A percentile compares a stretch with the other conserved stretches of the same genome.
Evolutionary conservation across 2,888 invertebrate species (phyloP).

Genomic region (Cancer borealis): DNA sequence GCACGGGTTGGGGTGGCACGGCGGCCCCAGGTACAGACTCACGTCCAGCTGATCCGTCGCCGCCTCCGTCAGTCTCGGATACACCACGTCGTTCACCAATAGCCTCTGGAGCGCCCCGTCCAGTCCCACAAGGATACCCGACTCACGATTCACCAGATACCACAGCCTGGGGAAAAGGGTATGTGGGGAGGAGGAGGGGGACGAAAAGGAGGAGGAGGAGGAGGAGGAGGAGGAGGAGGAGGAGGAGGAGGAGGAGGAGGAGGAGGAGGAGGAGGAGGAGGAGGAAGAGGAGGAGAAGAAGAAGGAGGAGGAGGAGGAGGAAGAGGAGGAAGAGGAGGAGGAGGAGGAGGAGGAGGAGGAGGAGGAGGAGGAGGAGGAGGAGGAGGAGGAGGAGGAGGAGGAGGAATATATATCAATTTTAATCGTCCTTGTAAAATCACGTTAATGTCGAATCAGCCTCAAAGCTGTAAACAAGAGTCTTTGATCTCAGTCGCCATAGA

Average conservation of each 20-base stretch:
- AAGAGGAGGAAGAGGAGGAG: no score
- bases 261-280: no score
- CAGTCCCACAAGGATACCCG: constrained; percentile 74
- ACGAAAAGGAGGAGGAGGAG: not conserved
- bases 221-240: not conserved
- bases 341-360: no score
- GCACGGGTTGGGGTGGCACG: constrained; percentile 82
- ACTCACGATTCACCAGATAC: constrained; percentile 71
- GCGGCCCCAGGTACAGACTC: constrained; percentile 82
- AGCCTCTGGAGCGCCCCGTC: constrained; percentile 91
- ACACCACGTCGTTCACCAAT: constrained; percentile 87
- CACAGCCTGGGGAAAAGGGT: constrained; percentile 50
- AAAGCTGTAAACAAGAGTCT: no score
- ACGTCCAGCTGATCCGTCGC: constrained; percentile 80
- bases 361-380: no score
- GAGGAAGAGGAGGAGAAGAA: no score
- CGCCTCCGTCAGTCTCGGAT: constrained; percentile 80
- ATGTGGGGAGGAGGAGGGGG: not conserved
- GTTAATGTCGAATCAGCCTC: no score
- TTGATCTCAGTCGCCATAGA: no score
- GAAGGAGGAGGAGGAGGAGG: no score
- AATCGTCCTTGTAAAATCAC: no score
- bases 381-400: no score
- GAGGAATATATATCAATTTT: no score
- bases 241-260: not conserved